Evolutionary conservation across 2,113 vertebrate species (phyloP), one percentile per base, ranked within the genome.

Genomic region (Oncorhynchus keta): DNA sequence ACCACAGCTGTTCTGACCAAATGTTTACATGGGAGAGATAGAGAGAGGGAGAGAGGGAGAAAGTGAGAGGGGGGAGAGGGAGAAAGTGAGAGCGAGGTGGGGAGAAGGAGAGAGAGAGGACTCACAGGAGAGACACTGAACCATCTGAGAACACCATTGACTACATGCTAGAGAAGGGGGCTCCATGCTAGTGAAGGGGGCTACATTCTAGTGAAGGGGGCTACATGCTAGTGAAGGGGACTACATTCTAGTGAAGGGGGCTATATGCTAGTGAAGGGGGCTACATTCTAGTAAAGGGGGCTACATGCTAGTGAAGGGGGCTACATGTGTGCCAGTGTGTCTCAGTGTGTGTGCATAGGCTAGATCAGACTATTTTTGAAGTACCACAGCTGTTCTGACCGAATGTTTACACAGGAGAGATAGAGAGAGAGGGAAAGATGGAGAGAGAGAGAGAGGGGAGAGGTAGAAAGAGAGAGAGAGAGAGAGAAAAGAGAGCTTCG

Each of bases 1-100:
- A 71, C 72, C 55, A 65, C 76, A 78, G 76, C 79, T 79, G 79
- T 73, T 74, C 71, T 66, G 48, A 84, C 64, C 45, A 71, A 70
- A 74, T 35, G 72, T 72, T 76, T 59, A 76, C 20, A 35, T 32
- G n/a, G 6, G 35, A 51, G 61, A 71, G 67, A 69, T n/a, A 71
- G 73, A 30, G 64, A 67, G 66, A 16, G 2, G 28, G 45, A n/a
- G 55, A 67, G 16, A 18, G 28, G 39, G 55, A 39, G 5, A 28
- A 61, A 32, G 30, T 39, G 51, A 35, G 67, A 68, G 48, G 2
- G 28, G 45, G n/a, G 55, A 67, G 16, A 18, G 28, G 39, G 55
- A 39, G 5, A 28, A 61, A 22, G 30, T 39, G 51, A 35, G 67
- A 61, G 48, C 3, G 3, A 32, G 24, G 65, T 12, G 28, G 20